Evolutionary conservation across 2,113 vertebrate genomes (phyloP), one percentile per base, ranked within the genome.

Genomic region (Orthonyx spaldingii): DNA sequence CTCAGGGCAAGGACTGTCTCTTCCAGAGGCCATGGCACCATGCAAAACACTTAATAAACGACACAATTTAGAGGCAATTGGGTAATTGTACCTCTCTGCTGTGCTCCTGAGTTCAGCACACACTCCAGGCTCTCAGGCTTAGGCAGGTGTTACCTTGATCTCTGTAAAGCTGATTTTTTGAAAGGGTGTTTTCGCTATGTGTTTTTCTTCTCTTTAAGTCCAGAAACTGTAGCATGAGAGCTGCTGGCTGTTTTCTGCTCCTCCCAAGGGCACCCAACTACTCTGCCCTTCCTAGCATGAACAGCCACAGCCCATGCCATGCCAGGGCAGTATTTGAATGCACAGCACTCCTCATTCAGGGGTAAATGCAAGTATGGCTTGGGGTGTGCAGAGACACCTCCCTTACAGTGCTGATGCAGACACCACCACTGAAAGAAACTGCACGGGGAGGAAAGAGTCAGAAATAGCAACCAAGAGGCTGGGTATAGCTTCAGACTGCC

Each of bases 181-280:
- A 26, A 57, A 33, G 15, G 13, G 2, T 49, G 23, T 60, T 46
- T 52, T 61, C 1, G 0, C 50, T 23, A 6, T 3, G 0, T 1
- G 4, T 69, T 84, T 75, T 69, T 2, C 7, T 2, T 78, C 16
- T 37, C 19, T 77, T 17, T 28, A 28, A 63, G 7, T 10, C 66
- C 26, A 53, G 16, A 41, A 59, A 19, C 17, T 53, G 39, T 30
- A 44, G 14, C 66, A 83, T 49, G 32, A 75, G 23, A 28, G n/a
- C 50, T 87, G 46, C 41, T 77, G 66, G 20, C 7, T 35, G 11
- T 7, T 70, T 71, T 24, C 42, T 23, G 14, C 39, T 27, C 32
- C 33, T 92, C 52, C 14, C 1, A 2, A 72, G 59, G 26, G 16
- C 11, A 50, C 20, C 2, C 16, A 12, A 6, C 46, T 23, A 3